Evolutionary conservation across 2,888 invertebrate genomes (phyloP), one percentile per base, ranked within the genome.

Genomic region (Ectemnius cavifrons): DNA sequence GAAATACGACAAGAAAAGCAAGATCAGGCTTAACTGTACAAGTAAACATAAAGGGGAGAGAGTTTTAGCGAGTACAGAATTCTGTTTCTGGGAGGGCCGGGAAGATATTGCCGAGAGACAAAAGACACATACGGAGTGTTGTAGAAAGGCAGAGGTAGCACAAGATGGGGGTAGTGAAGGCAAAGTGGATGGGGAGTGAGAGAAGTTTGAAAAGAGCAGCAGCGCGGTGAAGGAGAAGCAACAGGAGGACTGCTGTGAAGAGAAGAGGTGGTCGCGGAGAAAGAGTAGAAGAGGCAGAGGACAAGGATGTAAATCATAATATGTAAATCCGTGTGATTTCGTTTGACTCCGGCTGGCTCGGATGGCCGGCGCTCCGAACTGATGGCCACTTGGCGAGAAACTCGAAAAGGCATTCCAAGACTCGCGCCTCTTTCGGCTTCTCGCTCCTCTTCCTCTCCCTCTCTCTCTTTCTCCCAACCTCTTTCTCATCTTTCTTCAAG

Each of bases 221-320:
- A 60, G 23, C 49, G 60, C 58, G 23, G 47, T 37, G 49, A 62
- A 18, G 11, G 27, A 67, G 65, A 18, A 69, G 52, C 28, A 57
- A 18, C 20, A 23, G 70, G 57, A 65, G 37, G 37, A 37, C 37
- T 27, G 59, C 60, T 46, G 69, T 27, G 52, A 62, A 66, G 63
- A 23, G 76, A 69, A 71, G 16, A 52, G n/a, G 52, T 16, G 52
- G 37, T 37, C 37, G 52, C 52, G 16, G 77, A 78, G 82, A 73
- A 75, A 63, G 79, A 76, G 77, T 73, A 79, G 79, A 78, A 78
- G 81, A 82, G 78, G 80, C 81, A 84, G 84, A 81, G 88, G 88
- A 88, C 89, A 88, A 88, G 89, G 89, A 87, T 89, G 89, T 89
- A 89, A 89, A 89, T 89, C 89, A 89, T 89, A 89, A 89, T 89